These are phyloP conservation scores for Dunckerocampus dactyliophorus DNA, from an alignment of 2,113 vertebrate genomes.

Conservation along the genomic window DNA sequence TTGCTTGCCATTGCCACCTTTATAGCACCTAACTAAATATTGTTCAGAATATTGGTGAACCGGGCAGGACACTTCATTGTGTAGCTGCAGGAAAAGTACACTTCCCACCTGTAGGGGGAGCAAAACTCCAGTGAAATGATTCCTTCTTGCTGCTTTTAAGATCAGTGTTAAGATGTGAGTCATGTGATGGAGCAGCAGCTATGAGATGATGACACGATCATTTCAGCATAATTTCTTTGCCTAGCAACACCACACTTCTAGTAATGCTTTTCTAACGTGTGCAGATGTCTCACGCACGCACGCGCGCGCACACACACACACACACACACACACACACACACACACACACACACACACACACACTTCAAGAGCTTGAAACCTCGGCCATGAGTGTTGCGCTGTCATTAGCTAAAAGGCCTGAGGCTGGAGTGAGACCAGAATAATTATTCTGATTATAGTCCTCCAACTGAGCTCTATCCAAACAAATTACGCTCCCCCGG, in stretches of 20 bases:
- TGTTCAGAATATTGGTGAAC: no score
- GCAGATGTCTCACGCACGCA: neutral
- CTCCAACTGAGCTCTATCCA: constrained; percentile 51
- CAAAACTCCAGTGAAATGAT: no score
- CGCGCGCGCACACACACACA: neutral
- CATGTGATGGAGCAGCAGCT: no score
- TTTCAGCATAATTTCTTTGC: neutral
- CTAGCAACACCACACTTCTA: neutral
- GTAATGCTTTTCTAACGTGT: neutral
- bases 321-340: neutral
- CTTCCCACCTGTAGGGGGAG: no score
- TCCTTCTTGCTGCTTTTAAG: no score
- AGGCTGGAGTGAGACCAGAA: constrained; percentile 53
- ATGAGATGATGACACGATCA: no score
- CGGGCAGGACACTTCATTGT: no score
- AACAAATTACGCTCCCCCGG: constrained; percentile 45
- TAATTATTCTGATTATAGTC: constrained; percentile 63
- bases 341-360: constrained; percentile 6
- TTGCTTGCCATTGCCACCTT: no score
- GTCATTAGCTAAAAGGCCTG: constrained; percentile 63
- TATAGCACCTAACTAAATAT: no score
- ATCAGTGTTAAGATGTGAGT: no score
- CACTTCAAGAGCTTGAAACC: constrained; percentile 33
- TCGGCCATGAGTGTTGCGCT: constrained; percentile 30
- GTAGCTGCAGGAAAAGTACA: no score